Evolutionary conservation across 2,113 vertebrate genomes (phyloP).

Genomic region (Brachypodius melanocephalos): DNA sequence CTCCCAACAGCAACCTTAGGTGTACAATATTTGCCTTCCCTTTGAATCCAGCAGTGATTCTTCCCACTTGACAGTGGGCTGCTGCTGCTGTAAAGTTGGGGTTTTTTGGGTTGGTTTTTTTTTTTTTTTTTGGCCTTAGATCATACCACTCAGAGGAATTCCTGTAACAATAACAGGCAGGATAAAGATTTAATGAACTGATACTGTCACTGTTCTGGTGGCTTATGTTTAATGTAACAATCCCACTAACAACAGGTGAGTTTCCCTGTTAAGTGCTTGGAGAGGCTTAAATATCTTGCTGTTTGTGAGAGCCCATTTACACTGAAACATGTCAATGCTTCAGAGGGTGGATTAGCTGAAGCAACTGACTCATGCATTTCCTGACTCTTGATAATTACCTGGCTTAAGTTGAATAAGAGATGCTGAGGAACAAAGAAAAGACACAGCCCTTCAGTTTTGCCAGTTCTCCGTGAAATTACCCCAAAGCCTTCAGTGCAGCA

Average conservation of each 20-base stretch:
- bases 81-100: neutral
- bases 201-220: conserved; percentile 30
- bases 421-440: neutral
- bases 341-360: conserved; percentile 13
- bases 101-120: neutral
- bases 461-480: conserved; percentile 11
- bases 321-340: neutral
- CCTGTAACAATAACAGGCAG: neutral
- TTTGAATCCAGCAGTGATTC: neutral
- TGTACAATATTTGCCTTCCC: neutral
- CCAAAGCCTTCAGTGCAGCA: neutral
- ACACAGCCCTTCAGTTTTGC: neutral
- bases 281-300: neutral
- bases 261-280: conserved; percentile 8
- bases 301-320: conserved; percentile 13
- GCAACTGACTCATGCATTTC: neutral
- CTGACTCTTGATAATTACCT: conserved; percentile 22
- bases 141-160: neutral
- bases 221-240: conserved; percentile 49
- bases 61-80: neutral
- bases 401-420: neutral
- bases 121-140: neutral
- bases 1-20: neutral
- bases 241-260: conserved; percentile 6
- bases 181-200: conserved; percentile 52